Evolutionary conservation across 2,888 invertebrate species (phyloP).

Genomic region (Volucella zonaria): DNA sequence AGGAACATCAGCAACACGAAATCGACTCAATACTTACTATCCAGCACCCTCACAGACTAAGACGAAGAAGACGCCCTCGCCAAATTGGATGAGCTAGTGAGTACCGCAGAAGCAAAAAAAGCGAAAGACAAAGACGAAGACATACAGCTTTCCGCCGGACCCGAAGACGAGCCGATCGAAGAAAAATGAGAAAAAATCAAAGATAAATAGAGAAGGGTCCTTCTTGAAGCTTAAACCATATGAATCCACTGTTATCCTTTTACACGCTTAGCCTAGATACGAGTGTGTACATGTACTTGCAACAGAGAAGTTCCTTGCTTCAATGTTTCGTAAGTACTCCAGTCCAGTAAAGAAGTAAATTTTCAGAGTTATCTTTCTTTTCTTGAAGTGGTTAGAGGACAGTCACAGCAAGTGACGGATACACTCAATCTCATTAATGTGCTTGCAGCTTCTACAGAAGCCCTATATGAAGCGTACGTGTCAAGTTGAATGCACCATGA

Average conservation of each 20-base stretch:
- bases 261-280: slow-evolving; percentile 45
- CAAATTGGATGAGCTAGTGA: slow-evolving; percentile 92
- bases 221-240: slow-evolving; percentile 78
- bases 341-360: too few relatives aligned
- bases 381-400: too few relatives aligned
- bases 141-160: slow-evolving; percentile 78
- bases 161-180: slow-evolving; percentile 79
- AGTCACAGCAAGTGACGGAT: too few relatives aligned
- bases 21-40: slow-evolving; percentile 92
- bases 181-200: slow-evolving; percentile 76
- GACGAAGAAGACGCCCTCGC: slow-evolving; percentile 95
- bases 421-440: too few relatives aligned
- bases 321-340: too few relatives aligned
- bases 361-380: too few relatives aligned
- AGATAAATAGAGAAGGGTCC: slow-evolving; percentile 76
- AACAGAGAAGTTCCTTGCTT: slow-evolving; percentile 7
- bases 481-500: too few relatives aligned
- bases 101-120: slow-evolving; percentile 82
- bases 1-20: slow-evolving; percentile 97
- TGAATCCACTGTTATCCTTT: slow-evolving; percentile 11
- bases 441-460: too few relatives aligned
- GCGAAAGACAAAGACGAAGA: slow-evolving; percentile 18
- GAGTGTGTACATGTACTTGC: slow-evolving; percentile 43
- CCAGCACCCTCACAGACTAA: slow-evolving; percentile 89
- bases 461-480: too few relatives aligned